Conservation (phyloP, 2,888 invertebrate genomes). For the Caradrina clavipalpis region DNA sequence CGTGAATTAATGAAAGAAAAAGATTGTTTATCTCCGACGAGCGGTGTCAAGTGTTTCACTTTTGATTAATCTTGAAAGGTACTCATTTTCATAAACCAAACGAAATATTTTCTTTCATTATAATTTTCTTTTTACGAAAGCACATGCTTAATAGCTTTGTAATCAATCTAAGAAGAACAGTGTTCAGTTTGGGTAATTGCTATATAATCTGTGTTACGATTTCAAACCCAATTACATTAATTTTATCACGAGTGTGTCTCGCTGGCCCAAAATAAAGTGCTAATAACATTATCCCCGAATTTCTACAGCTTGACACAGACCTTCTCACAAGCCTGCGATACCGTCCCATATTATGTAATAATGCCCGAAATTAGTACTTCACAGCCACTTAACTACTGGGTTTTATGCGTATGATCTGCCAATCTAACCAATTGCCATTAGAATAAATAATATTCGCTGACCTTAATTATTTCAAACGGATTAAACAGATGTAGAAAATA, state of each 20-base stretch:
- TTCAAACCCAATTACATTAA: slow-evolving; percentile 36
- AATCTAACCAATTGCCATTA: not conserved
- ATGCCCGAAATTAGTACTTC: not conserved
- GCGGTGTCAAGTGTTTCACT: slow-evolving; percentile 20
- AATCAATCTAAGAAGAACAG: not conserved
- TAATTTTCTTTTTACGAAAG: not conserved
- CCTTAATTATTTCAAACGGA: not conserved
- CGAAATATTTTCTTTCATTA: not conserved
- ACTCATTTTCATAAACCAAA: slow-evolving; percentile 10
- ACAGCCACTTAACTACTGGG: slow-evolving; percentile 4
- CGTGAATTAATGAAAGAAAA: slow-evolving; percentile 21
- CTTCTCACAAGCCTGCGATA: not conserved
- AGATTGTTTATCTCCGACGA: slow-evolving; percentile 16
- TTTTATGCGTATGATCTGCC: slow-evolving; percentile 6
- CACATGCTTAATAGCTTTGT: not conserved
- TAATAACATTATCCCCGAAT: slow-evolving; percentile 35
- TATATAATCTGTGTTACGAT: slow-evolving; percentile 7
- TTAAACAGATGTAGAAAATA: not conserved
- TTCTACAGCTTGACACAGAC: slow-evolving; percentile 7
- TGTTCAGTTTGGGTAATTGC: not conserved
- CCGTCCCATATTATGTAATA: slow-evolving; percentile 12
- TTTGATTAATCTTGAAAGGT: slow-evolving; percentile 25
- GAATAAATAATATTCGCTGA: slow-evolving; percentile 2
- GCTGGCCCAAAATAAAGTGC: slow-evolving; percentile 27
- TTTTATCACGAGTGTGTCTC: slow-evolving; percentile 32